Base-by-base conservation (phyloP, 2,888 invertebrate species). In the Helicoverpa assulta region DNA sequence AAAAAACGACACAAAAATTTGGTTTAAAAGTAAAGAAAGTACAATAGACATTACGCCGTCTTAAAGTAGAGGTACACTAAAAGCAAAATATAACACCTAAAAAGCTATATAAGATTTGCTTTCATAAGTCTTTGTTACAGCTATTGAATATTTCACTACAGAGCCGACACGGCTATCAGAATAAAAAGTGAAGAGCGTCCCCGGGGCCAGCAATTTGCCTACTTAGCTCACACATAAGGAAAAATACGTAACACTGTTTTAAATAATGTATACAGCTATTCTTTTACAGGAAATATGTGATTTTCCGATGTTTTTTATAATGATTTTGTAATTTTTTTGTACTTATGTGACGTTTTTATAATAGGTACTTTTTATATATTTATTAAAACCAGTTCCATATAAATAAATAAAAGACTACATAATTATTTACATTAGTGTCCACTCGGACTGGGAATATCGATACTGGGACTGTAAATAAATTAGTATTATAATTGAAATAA, bases 151-250 rank as follows among this genome's bases (percentile, higher is more conserved):
- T 73, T 70, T 70, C 37, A 81, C 63, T 14, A 43, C 57, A 54
- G 33, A 51, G 43, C 37, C 52, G 66, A 51, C 58, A 58, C 65
- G 60, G 63, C 66, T 72, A 70, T 73, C 47, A 63, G 55, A 75
- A 73, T 75, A 75, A 78, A 80, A 78, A 71, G 65, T 70, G 67
- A 67, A 56, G 54, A 67, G 51, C 43, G 64, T 81, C 81, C 73
- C 78, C 12, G 18, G 81, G 73, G 78, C 51, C 12, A 57, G 65
- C 76, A 78, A 81, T 81, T 81, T 71, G 70, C 73, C 69, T 81
- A 73, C 73, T 81, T 81, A 81, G 78, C 63, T 71, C 67, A 40
- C 47, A 50, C 70, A 70, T 73, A 78, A 67, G 72, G 75, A 70
- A 69, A 67, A 57, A 69, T 76, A 68, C 57, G 62, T 55, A 47